These are phyloP conservation scores for Lagorchestes hirsutus DNA, from an alignment of 2,797 vertebrate species.

Conservation along the genomic window DNA sequence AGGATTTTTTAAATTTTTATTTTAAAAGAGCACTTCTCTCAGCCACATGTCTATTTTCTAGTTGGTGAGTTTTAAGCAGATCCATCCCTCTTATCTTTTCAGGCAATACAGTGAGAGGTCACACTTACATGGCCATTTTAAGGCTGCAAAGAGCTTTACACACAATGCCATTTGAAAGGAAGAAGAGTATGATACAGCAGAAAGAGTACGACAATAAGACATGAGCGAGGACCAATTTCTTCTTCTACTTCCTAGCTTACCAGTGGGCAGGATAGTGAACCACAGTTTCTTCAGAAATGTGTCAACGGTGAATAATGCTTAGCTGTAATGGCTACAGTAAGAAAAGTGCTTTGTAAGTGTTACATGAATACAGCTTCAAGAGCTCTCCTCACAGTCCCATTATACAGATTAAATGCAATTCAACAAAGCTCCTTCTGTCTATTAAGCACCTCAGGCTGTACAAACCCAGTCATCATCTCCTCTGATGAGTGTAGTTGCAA, in stretches of 20 bases:
- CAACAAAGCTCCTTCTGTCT: neutral
- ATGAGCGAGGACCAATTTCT: neutral
- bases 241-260: neutral
- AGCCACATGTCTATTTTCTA: too few relatives aligned
- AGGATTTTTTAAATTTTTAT: too few relatives aligned
- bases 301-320: neutral
- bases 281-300: neutral
- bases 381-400: neutral
- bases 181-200: neutral
- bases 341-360: neutral
- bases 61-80: too few relatives aligned
- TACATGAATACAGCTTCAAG: neutral
- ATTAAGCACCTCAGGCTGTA: neutral
- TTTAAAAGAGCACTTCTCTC: too few relatives aligned
- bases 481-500: neutral
- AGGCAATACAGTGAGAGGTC: too few relatives aligned
- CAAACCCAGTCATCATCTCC: neutral
- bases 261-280: neutral
- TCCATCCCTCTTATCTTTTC: too few relatives aligned
- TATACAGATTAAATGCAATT: neutral
- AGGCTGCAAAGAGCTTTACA: neutral
- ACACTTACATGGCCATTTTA: neutral
- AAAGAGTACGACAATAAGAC: neutral
- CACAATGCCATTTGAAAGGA: neutral
- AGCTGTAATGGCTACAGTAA: neutral